phyloP scores from a whole-genome alignment of 2,797 vertebrate genomes.

The Otolemur crassicaudatus region DNA sequence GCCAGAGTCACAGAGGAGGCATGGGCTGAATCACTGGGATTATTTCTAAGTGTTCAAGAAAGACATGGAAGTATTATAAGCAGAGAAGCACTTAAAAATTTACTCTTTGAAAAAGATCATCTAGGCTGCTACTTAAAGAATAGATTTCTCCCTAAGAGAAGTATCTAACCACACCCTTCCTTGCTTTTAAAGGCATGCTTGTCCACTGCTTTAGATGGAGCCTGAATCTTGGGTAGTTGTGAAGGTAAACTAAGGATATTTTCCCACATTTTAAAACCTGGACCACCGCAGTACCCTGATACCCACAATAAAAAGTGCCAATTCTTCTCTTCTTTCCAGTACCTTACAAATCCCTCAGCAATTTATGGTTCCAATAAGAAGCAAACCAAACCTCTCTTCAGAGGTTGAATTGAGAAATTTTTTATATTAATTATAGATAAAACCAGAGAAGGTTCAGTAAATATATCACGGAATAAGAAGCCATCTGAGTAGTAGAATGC shows the following conservation, averaged over 20 bases:
- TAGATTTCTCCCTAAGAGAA: not conserved
- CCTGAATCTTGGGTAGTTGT: not conserved
- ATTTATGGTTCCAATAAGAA: not conserved
- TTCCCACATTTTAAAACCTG: not conserved
- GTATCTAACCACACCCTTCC: not conserved
- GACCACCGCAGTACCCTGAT: not conserved
- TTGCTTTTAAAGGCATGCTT: not conserved
- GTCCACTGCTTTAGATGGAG: not conserved
- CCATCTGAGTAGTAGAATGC: not conserved
- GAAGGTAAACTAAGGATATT: not conserved
- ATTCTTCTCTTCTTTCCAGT: not conserved
- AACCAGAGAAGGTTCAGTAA: not conserved
- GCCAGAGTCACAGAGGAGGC: not conserved
- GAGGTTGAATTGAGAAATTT: conserved; percentile 23
- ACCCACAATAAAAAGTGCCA: not conserved
- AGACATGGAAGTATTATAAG: not conserved
- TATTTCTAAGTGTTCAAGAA: not conserved
- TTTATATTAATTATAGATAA: not conserved
- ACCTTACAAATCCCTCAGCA: not conserved
- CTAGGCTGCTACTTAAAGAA: not conserved
- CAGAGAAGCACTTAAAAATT: not conserved
- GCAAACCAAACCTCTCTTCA: not conserved
- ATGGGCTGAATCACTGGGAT: not conserved
- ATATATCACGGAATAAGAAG: not conserved
- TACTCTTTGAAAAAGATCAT: not conserved